Conservation (phyloP, 2,797 vertebrate species). For the Acanthurus leucopareius region DNA sequence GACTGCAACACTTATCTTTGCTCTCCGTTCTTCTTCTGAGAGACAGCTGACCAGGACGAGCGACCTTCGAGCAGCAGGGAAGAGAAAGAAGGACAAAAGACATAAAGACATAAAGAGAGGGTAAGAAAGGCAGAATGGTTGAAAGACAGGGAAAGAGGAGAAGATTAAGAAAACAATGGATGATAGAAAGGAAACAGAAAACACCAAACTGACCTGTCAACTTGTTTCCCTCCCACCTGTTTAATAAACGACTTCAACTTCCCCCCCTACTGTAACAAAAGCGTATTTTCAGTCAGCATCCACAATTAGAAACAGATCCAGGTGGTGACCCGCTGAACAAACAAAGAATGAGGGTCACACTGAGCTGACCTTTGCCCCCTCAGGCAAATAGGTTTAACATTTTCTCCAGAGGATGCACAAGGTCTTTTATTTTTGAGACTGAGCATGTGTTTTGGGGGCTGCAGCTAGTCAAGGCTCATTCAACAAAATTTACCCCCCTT, state of each 20-base stretch:
- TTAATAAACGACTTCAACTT: slow-evolving; percentile 51
- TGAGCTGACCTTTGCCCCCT: slow-evolving; percentile 60
- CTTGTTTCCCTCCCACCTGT: slow-evolving; percentile 46
- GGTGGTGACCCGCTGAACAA: slow-evolving; percentile 78
- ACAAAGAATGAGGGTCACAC: slow-evolving; percentile 58
- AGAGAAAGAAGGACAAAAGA: background rate
- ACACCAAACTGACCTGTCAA: slow-evolving; percentile 30
- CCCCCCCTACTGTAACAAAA: slow-evolving; percentile 59
- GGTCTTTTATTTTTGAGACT: slow-evolving; percentile 34
- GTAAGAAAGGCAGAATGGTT: background rate
- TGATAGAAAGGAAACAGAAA: background rate
- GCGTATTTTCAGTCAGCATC: slow-evolving; percentile 47
- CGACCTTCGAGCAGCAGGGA: slow-evolving; percentile 41
- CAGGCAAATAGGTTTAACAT: slow-evolving; percentile 56
- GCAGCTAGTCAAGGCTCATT: slow-evolving; percentile 61
- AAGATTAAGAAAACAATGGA: slow-evolving; percentile 10
- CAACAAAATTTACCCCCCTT: slow-evolving; percentile 51
- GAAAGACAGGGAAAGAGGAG: slow-evolving; percentile 13
- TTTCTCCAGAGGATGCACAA: slow-evolving; percentile 40
- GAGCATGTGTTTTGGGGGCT: slow-evolving; percentile 50
- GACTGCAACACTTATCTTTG: slow-evolving; percentile 27
- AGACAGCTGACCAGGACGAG: slow-evolving; percentile 14
- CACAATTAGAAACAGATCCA: slow-evolving; percentile 74
- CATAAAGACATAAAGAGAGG: background rate
- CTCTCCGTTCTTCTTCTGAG: slow-evolving; percentile 3